phyloP scores from a whole-genome alignment of 2,888 invertebrate genomes.

The Osmoderma eremita region DNA sequence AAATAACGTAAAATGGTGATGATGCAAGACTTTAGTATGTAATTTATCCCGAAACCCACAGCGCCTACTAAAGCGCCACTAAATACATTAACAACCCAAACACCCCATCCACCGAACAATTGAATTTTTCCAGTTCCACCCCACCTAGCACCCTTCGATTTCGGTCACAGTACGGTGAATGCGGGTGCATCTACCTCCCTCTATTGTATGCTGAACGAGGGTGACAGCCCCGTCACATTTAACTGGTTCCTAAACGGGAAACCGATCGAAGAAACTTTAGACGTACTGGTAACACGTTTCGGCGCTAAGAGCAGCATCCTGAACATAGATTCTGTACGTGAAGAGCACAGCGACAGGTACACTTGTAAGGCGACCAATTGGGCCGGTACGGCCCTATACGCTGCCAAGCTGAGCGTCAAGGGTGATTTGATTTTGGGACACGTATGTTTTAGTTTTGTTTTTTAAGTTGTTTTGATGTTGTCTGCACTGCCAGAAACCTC shows the following conservation, averaged over 20 bases:
- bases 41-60: too few relatives aligned
- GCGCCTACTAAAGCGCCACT: too few relatives aligned
- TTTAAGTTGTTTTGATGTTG: conserved; percentile 61
- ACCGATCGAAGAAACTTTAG: conserved; percentile 66
- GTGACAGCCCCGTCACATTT: conserved; percentile 82
- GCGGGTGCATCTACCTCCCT: conserved; percentile 68
- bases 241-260: conserved; percentile 78
- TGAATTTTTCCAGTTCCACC: conserved; percentile 70
- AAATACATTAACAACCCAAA: background rate
- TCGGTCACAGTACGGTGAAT: conserved; percentile 72
- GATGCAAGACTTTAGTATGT: conserved; percentile 3
- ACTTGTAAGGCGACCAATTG: conserved; percentile 76
- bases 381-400: conserved; percentile 74
- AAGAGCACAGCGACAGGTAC: conserved; percentile 78
- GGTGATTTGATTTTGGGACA: conserved; percentile 65
- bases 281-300: conserved; percentile 41
- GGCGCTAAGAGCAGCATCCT: conserved; percentile 67
- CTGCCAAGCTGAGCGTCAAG: conserved; percentile 75
- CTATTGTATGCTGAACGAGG: conserved; percentile 71
- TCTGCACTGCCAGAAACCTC: conserved; percentile 60
- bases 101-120: background rate
- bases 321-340: conserved; percentile 78
- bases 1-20: background rate
- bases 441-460: conserved; percentile 15
- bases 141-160: conserved; percentile 72